These are phyloP conservation scores for Dasysyrphus tricinctus DNA, from an alignment of 2,888 invertebrate genomes.

Conservation along the genomic window DNA sequence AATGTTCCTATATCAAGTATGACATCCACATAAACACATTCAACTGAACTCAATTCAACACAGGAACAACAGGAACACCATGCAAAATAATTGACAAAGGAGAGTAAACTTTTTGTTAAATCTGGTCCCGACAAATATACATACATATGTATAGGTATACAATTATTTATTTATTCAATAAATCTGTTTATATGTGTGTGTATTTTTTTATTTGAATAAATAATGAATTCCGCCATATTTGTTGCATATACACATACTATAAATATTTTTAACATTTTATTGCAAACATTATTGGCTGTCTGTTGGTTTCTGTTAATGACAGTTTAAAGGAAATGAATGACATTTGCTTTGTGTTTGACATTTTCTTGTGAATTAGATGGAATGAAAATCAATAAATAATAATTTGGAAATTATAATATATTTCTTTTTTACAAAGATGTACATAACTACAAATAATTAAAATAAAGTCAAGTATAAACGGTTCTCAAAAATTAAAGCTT, in stretches of 20 bases:
- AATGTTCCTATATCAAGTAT: slow-evolving; percentile 46
- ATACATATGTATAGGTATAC: no score
- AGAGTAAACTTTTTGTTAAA: slow-evolving; percentile 1
- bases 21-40: slow-evolving; percentile 21
- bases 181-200: neutral
- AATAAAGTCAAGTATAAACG: no score
- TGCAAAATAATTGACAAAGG: neutral
- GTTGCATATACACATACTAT: slow-evolving; percentile 2
- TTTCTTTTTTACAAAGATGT: neutral
- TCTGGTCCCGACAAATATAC: neutral
- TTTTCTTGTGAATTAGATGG: neutral
- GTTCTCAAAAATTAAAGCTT: no score
- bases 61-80: slow-evolving; percentile 11
- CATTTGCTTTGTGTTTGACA: slow-evolving; percentile 19
- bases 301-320: slow-evolving; percentile 42
- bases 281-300: slow-evolving; percentile 47
- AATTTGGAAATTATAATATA: neutral
- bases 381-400: slow-evolving; percentile 3
- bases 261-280: slow-evolving; percentile 50
- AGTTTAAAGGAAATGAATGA: slow-evolving; percentile 38
- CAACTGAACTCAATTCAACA: neutral
- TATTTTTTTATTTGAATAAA: slow-evolving; percentile 8
- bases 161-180: neutral
- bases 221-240: slow-evolving; percentile 58
- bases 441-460: no score